Evolutionary conservation across 2,888 invertebrate genomes (phyloP).

Genomic region (Drosophila macrospina): DNA sequence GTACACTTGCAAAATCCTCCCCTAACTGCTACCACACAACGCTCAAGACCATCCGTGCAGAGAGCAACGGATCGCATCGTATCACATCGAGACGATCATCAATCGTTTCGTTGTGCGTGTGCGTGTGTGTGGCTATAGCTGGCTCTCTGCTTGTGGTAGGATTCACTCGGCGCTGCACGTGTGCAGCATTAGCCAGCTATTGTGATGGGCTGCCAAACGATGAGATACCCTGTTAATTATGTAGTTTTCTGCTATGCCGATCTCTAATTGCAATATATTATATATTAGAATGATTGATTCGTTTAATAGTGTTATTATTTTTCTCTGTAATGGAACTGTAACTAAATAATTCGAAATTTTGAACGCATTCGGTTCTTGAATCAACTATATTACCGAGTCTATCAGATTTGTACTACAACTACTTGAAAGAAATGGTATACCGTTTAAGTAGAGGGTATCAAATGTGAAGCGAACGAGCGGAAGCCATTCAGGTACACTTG

Average conservation of each 20-base stretch:
- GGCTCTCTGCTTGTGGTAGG: slow-evolving; percentile 58
- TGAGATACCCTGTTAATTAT: slow-evolving; percentile 17
- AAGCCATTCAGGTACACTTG: slow-evolving; percentile 59
- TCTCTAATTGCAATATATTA: no score
- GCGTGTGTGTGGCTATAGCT: slow-evolving; percentile 50
- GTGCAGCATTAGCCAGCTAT: slow-evolving; percentile 31
- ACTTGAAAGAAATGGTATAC: not conserved
- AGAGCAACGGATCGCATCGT: slow-evolving; percentile 31
- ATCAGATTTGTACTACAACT: no score
- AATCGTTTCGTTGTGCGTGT: slow-evolving; percentile 61
- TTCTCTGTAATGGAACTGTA: no score
- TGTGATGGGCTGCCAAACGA: not conserved
- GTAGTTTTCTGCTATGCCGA: no score
- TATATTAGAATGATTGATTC: no score
- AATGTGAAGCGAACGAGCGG: slow-evolving; percentile 37
- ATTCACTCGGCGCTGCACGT: slow-evolving; percentile 54
- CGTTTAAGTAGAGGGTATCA: slow-evolving; percentile 3
- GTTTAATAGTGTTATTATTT: no score
- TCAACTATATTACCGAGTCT: no score
- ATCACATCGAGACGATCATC: slow-evolving; percentile 65
- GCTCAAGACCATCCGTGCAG: slow-evolving; percentile 46
- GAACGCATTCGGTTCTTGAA: no score
- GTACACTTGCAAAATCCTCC: slow-evolving; percentile 79
- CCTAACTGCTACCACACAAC: slow-evolving; percentile 78
- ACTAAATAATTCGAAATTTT: no score